Evolutionary conservation across 2,888 invertebrate genomes (phyloP).

Genomic region (Bruchidius siliquastri): DNA sequence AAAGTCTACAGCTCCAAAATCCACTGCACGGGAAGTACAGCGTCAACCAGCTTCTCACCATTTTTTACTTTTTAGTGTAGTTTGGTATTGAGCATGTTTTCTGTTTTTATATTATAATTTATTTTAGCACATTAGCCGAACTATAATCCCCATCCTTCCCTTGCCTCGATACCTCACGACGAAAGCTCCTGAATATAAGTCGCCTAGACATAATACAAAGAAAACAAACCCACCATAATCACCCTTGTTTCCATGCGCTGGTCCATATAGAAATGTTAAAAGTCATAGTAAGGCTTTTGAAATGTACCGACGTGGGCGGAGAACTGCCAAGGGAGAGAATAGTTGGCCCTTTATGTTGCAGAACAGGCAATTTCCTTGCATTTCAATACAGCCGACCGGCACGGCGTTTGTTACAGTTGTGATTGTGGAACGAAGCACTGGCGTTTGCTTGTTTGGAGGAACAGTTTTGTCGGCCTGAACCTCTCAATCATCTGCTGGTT

Average conservation of each 20-base stretch:
- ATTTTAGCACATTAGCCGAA: too few relatives aligned
- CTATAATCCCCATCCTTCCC: too few relatives aligned
- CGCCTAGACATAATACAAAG: not conserved
- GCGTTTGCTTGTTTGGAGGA: not conserved
- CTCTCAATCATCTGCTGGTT: not conserved
- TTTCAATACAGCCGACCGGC: not conserved
- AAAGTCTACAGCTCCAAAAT: too few relatives aligned
- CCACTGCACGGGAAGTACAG: too few relatives aligned
- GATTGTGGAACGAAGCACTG: not conserved
- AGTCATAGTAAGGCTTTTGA: conserved; percentile 22
- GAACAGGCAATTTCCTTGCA: not conserved
- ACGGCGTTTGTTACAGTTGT: not conserved
- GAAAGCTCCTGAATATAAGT: not conserved
- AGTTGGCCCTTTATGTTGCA: conserved; percentile 16
- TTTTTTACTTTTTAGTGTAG: too few relatives aligned
- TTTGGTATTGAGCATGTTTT: too few relatives aligned
- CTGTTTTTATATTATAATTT: too few relatives aligned
- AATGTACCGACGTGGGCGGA: conserved; percentile 17
- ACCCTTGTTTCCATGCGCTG: not conserved
- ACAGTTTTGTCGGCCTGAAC: not conserved
- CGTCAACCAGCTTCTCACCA: too few relatives aligned
- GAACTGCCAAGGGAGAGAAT: conserved; percentile 17
- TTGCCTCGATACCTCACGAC: not conserved
- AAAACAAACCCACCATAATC: not conserved
- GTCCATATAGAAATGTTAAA: conserved; percentile 19